A percentile compares a stretch with the other conserved stretches of the same genome.
Conservation (phyloP, 1,140 invertebrate genomes). For the Lordiphosa clarofinis region DNA sequence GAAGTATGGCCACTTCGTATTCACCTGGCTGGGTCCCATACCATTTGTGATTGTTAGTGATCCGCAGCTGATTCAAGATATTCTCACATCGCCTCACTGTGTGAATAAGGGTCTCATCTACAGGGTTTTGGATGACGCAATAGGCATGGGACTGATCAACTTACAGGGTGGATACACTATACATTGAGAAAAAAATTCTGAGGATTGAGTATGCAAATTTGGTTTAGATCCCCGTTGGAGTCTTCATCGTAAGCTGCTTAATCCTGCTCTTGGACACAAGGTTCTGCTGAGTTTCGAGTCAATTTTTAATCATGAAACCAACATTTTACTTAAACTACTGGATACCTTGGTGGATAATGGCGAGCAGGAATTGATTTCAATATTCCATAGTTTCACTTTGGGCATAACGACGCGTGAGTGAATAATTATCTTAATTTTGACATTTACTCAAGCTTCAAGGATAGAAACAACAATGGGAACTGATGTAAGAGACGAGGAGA, state of each 20-base stretch:
- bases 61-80: slow-evolving; percentile 61
- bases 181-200: not conserved
- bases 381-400: slow-evolving; percentile 58
- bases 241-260: slow-evolving; percentile 58
- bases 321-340: slow-evolving; percentile 31
- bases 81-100: slow-evolving; percentile 67
- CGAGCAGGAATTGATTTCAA: slow-evolving; percentile 43
- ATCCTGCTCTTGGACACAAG: slow-evolving; percentile 70
- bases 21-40: slow-evolving; percentile 67
- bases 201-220: too few relatives aligned
- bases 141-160: slow-evolving; percentile 62
- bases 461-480: slow-evolving; percentile 72
- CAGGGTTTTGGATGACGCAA: slow-evolving; percentile 55
- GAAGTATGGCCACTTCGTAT: slow-evolving; percentile 48
- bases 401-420: slow-evolving; percentile 64
- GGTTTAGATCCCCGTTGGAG: slow-evolving; percentile 52
- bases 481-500: slow-evolving; percentile 37
- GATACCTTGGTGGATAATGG: slow-evolving; percentile 24
- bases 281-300: slow-evolving; percentile 62
- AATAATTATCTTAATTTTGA: not conserved
- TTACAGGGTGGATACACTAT: slow-evolving; percentile 28
- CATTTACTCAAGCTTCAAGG: not conserved
- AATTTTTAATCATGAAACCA: slow-evolving; percentile 57
- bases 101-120: slow-evolving; percentile 68
- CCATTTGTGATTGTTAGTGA: slow-evolving; percentile 61